A percentile compares a stretch with the other conserved stretches of the same genome.
Conservation (phyloP, 1,140 invertebrate species). For the Helicoverpa zea region DNA sequence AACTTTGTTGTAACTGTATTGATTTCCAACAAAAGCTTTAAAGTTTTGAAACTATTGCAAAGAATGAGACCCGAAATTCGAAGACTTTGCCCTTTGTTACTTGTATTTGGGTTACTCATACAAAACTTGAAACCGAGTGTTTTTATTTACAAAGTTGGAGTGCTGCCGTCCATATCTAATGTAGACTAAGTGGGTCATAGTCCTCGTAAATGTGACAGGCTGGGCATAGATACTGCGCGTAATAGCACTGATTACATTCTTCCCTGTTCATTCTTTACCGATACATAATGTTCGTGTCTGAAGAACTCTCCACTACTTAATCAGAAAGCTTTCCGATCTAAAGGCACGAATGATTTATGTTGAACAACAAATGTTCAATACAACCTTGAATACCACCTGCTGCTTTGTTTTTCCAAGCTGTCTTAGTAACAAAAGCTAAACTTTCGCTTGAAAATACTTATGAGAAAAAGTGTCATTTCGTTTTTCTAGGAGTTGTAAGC, state of each 20-base stretch:
- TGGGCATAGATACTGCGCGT: constrained; percentile 13
- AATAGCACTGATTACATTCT: constrained; percentile 25
- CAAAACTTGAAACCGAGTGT: constrained; percentile 4
- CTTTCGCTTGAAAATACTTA: background rate
- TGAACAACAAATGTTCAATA: too few species aligned
- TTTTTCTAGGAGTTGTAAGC: constrained; percentile 9
- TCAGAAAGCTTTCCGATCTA: background rate
- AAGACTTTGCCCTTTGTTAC: constrained; percentile 18
- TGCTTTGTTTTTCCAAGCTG: too few species aligned
- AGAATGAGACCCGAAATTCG: constrained; percentile 20
- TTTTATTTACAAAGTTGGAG: constrained; percentile 31
- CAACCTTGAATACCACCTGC: too few species aligned
- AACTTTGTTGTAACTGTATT: constrained; percentile 6
- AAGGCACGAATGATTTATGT: background rate
- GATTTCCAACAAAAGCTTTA: constrained; percentile 7
- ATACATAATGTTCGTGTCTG: background rate
- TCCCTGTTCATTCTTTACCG: constrained; percentile 17
- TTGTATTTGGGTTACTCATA: constrained; percentile 30
- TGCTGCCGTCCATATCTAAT: background rate
- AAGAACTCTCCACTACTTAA: background rate
- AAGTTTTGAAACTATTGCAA: constrained; percentile 8
- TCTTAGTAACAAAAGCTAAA: background rate
- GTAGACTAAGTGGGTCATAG: constrained; percentile 17
- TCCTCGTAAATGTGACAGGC: constrained; percentile 29
- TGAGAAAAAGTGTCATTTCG: background rate